phyloP scores from a whole-genome alignment of 1,140 invertebrate genomes.

The Drosophila trapezifrons region DNA sequence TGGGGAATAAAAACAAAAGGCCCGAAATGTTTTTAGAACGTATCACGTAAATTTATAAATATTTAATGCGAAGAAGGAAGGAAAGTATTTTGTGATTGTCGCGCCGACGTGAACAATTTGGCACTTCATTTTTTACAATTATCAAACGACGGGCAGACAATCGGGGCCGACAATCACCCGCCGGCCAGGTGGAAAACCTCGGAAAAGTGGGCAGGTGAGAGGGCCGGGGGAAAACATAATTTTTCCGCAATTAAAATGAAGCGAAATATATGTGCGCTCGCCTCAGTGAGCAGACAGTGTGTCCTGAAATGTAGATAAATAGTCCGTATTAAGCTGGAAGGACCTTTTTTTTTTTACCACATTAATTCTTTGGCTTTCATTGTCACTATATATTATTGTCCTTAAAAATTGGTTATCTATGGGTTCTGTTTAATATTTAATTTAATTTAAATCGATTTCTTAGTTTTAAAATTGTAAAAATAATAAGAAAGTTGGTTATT shows the following conservation, averaged over 20 bases:
- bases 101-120: slow-evolving; percentile 53
- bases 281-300: slow-evolving; percentile 21
- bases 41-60: slow-evolving; percentile 29
- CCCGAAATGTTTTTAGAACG: slow-evolving; percentile 32
- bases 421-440: neutral
- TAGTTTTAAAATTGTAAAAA: neutral
- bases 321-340: neutral
- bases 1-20: slow-evolving; percentile 34
- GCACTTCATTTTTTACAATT: slow-evolving; percentile 75
- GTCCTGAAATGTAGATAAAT: neutral
- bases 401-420: neutral
- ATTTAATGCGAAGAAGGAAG: slow-evolving; percentile 39
- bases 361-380: neutral
- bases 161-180: slow-evolving; percentile 24
- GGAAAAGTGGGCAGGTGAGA: neutral
- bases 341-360: neutral
- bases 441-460: neutral
- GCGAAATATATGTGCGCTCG: slow-evolving; percentile 42
- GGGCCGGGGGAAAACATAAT: slow-evolving; percentile 48
- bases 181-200: slow-evolving; percentile 24
- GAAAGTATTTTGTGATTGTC: slow-evolving; percentile 53
- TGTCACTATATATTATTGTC: neutral
- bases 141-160: slow-evolving; percentile 38
- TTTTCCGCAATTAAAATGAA: slow-evolving; percentile 73
- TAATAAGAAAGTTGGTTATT: neutral